Percentiles rank a stretch among this genome's conserved stretches.
Evolutionary conservation across 2,888 invertebrate species (phyloP).

Genomic region (Perizoma flavofasciatum): DNA sequence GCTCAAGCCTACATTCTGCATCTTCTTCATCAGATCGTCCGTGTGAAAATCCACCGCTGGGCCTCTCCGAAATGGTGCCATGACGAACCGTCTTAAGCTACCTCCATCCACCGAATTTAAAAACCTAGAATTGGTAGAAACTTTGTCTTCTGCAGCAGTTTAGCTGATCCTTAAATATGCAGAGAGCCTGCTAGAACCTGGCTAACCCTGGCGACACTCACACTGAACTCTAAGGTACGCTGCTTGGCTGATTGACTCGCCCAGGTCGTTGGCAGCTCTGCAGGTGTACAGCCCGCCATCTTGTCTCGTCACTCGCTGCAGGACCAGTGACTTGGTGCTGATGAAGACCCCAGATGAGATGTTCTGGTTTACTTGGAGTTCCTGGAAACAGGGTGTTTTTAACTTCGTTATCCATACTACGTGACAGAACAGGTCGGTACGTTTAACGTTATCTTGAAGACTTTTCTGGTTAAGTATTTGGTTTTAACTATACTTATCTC

Average conservation of each 20-base stretch:
- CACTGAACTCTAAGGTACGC: constrained; percentile 92
- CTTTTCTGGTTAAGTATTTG: too few species aligned
- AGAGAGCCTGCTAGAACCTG: too few species aligned
- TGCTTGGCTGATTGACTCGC: constrained; percentile 90
- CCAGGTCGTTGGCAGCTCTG: constrained; percentile 91
- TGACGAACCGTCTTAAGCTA: too few species aligned
- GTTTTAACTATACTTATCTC: too few species aligned
- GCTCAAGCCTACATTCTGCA: too few species aligned
- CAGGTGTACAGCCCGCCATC: constrained; percentile 94
- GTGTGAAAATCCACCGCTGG: too few species aligned
- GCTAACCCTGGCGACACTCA: constrained; percentile 78
- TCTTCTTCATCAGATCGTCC: too few species aligned
- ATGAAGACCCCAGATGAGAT: constrained; percentile 93
- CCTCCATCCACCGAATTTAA: too few species aligned
- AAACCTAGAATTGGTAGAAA: too few species aligned
- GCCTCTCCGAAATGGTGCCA: too few species aligned
- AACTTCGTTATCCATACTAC: not conserved
- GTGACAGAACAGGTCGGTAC: too few species aligned
- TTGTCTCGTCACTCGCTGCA: constrained; percentile 90
- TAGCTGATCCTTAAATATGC: not conserved
- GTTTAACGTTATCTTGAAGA: too few species aligned
- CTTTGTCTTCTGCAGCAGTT: not conserved
- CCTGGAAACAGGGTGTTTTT: constrained; percentile 74
- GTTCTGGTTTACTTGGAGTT: constrained; percentile 90
- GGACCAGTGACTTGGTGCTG: constrained; percentile 93